phyloP scores from a whole-genome alignment of 2,888 invertebrate genomes.

The Mamestra brassicae region DNA sequence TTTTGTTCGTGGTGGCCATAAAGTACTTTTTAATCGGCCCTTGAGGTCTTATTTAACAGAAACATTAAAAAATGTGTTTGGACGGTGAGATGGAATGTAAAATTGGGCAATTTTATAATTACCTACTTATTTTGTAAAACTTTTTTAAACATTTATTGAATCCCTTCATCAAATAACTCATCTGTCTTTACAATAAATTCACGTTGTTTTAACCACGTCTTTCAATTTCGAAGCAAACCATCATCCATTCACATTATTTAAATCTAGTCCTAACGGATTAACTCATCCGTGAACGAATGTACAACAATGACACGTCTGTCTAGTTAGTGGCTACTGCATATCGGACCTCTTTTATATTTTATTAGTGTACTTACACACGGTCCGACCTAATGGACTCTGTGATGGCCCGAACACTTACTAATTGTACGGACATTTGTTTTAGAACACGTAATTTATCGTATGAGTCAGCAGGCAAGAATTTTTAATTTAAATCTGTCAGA shows the following conservation, averaged over 20 bases:
- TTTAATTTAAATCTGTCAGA: constrained; percentile 52
- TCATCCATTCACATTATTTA: neutral
- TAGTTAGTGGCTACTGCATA: constrained; percentile 69
- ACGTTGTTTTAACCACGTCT: neutral
- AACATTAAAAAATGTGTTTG: constrained; percentile 14
- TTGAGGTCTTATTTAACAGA: constrained; percentile 14
- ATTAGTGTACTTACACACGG: constrained; percentile 64
- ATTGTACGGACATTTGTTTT: constrained; percentile 65
- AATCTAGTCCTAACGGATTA: constrained; percentile 6
- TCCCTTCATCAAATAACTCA: neutral
- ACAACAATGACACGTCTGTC: constrained; percentile 62
- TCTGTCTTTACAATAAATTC: neutral
- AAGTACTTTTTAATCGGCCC: constrained; percentile 43
- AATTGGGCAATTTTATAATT: neutral
- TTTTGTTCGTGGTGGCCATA: constrained; percentile 14
- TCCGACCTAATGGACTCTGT: constrained; percentile 67
- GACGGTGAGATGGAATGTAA: too few relatives aligned
- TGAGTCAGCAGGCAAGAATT: constrained; percentile 51
- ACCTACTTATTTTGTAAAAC: neutral
- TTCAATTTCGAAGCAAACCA: neutral
- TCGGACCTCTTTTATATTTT: constrained; percentile 67
- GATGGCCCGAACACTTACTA: constrained; percentile 73
- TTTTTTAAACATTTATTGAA: neutral
- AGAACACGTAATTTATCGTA: constrained; percentile 52
- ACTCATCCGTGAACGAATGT: constrained; percentile 45